Conservation (phyloP, 64 coral and sea anemone species). For the Hydrozoanthus tunicans region DNA sequence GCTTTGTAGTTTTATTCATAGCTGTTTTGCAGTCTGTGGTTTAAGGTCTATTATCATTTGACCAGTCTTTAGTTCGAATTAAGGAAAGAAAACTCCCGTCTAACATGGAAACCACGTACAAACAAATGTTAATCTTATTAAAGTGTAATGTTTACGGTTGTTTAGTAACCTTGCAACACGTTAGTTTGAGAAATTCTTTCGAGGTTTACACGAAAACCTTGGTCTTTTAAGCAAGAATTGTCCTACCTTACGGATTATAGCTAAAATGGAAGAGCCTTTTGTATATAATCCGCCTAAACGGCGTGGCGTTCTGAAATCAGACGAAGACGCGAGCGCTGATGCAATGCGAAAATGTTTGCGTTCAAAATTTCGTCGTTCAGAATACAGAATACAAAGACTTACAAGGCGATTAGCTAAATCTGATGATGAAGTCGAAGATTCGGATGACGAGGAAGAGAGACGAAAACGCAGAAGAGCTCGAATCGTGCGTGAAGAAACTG, state of each 20-base stretch:
- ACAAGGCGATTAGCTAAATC: not conserved
- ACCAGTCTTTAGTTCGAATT: no score
- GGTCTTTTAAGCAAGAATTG: not conserved
- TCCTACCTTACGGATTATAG: not conserved
- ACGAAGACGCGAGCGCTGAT: not conserved
- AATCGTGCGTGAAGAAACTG: not conserved
- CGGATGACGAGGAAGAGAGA: conserved; percentile 16
- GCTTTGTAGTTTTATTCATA: no score
- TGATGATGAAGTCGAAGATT: not conserved
- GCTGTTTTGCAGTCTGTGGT: no score
- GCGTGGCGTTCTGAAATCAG: not conserved
- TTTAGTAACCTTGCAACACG: no score
- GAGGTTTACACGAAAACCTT: not conserved
- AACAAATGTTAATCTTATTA: no score
- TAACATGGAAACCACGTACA: no score
- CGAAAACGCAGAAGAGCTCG: not conserved
- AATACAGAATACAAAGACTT: conserved; percentile 51
- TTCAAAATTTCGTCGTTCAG: conserved; percentile 46
- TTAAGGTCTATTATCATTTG: no score
- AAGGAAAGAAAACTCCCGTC: no score
- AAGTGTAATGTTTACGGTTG: no score
- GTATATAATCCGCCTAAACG: conserved; percentile 28
- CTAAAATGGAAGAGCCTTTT: not conserved
- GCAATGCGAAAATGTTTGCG: conserved; percentile 12
- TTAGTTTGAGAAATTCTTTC: no score